Evolutionary conservation across 2,888 invertebrate species (phyloP).

Genomic region (Dicranocentrus wangi): DNA sequence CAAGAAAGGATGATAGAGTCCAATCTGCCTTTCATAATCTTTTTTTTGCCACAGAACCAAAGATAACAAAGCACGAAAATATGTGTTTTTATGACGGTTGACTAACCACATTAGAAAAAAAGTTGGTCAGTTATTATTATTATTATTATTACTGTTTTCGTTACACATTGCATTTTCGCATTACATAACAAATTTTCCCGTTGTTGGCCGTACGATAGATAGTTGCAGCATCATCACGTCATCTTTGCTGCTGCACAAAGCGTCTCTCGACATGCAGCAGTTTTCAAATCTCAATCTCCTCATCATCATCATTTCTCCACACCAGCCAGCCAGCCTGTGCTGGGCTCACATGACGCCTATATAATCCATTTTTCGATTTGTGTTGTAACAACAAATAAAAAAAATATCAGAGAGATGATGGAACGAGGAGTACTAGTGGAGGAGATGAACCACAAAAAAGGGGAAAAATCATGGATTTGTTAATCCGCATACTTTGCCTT

Average conservation of each 20-base stretch:
- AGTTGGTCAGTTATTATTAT: constrained; percentile 10
- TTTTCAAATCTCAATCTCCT: too few relatives aligned
- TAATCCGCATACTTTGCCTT: constrained; percentile 8
- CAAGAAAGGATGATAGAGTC: not conserved
- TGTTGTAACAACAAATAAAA: too few relatives aligned
- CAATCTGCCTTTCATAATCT: constrained; percentile 4
- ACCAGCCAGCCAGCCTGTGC: too few relatives aligned
- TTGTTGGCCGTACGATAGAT: too few relatives aligned
- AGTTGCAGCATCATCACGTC: too few relatives aligned
- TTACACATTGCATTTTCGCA: not conserved
- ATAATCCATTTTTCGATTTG: too few relatives aligned
- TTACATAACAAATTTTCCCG: constrained; percentile 7
- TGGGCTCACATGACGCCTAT: too few relatives aligned
- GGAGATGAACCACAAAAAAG: not conserved
- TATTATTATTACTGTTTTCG: constrained; percentile 19
- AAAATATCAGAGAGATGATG: too few relatives aligned
- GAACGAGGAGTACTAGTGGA: too few relatives aligned
- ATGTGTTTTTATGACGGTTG: constrained; percentile 32
- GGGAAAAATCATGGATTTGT: constrained; percentile 1
- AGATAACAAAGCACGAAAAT: not conserved
- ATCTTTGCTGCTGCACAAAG: too few relatives aligned
- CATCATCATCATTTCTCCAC: too few relatives aligned
- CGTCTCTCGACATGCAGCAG: too few relatives aligned
- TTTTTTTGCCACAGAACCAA: not conserved
- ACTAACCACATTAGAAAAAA: constrained; percentile 37